A percentile compares a stretch with the other conserved stretches of the same genome.
These are phyloP conservation scores for Notodonta dromedarius DNA, from an alignment of 2,888 invertebrate genomes.

Conservation along the genomic window DNA sequence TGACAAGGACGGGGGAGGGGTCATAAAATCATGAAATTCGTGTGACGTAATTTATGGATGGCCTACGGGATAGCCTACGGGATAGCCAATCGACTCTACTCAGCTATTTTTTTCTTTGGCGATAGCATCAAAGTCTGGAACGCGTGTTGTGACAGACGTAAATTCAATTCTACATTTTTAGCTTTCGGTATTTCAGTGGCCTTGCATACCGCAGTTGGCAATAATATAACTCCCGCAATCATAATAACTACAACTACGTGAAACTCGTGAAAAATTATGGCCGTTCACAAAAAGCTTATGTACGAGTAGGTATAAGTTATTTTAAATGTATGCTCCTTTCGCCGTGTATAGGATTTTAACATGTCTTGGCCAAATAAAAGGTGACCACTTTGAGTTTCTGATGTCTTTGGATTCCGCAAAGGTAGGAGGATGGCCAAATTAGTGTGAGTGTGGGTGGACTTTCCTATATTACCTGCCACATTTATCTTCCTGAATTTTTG, in stretches of 20 bases:
- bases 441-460: slow-evolving; percentile 29
- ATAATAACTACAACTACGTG: slow-evolving; percentile 22
- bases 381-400: slow-evolving; percentile 15
- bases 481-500: slow-evolving; percentile 42
- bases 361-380: slow-evolving; percentile 25
- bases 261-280: slow-evolving; percentile 26
- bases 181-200: slow-evolving; percentile 21
- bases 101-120: slow-evolving; percentile 25
- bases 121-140: slow-evolving; percentile 28
- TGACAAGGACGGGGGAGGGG: too few species aligned
- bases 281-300: slow-evolving; percentile 12
- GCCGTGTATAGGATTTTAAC: slow-evolving; percentile 24
- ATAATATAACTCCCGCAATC: slow-evolving; percentile 20
- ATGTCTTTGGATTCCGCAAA: slow-evolving; percentile 19
- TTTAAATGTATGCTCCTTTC: slow-evolving; percentile 22
- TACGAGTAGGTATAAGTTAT: slow-evolving; percentile 16
- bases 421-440: slow-evolving; percentile 29
- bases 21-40: too few species aligned
- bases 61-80: too few species aligned
- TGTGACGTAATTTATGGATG: too few species aligned
- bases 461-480: not conserved
- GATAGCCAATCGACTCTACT: slow-evolving; percentile 2
- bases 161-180: slow-evolving; percentile 30
- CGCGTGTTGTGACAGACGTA: slow-evolving; percentile 16
- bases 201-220: slow-evolving; percentile 34